A percentile compares a stretch with the other conserved stretches of the same genome.
Conservation (phyloP, 2,113 vertebrate species). For the Crotophaga sulcirostris region DNA sequence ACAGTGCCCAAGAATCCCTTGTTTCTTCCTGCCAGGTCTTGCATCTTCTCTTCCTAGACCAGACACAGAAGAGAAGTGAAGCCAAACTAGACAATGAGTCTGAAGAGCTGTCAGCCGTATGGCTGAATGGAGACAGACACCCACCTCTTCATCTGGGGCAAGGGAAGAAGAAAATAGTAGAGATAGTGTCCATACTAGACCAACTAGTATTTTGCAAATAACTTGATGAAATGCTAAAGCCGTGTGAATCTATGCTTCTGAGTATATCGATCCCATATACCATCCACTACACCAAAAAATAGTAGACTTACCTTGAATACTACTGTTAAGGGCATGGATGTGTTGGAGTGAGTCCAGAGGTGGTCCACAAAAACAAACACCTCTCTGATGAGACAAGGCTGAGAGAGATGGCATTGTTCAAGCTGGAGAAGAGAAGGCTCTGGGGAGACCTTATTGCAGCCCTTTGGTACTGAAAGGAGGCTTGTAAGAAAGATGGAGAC, state of each 20-base stretch:
- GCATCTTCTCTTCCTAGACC: neutral
- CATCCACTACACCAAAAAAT: neutral
- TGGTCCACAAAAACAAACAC: rapidly evolving
- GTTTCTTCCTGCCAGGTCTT: neutral
- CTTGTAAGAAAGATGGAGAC: neutral
- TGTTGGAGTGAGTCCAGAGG: neutral
- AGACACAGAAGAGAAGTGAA: neutral
- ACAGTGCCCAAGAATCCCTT: neutral
- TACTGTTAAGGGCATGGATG: rapidly evolving
- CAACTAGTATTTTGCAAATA: neutral
- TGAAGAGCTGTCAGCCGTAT: rapidly evolving
- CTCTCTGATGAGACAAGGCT: neutral
- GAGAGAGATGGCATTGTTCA: neutral
- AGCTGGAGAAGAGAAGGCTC: neutral
- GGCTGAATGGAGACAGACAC: neutral
- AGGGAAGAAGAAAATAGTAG: neutral
- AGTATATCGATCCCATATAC: neutral
- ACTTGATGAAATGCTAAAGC: neutral
- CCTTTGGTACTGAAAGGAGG: rapidly evolving
- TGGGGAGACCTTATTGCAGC: rapidly evolving
- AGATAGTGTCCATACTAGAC: neutral
- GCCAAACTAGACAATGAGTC: neutral
- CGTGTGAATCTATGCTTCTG: rapidly evolving
- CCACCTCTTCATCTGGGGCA: neutral
- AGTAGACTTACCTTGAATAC: neutral